These are phyloP conservation scores for Nomada fucata DNA, from an alignment of 2,888 invertebrate genomes.

Conservation along the genomic window DNA sequence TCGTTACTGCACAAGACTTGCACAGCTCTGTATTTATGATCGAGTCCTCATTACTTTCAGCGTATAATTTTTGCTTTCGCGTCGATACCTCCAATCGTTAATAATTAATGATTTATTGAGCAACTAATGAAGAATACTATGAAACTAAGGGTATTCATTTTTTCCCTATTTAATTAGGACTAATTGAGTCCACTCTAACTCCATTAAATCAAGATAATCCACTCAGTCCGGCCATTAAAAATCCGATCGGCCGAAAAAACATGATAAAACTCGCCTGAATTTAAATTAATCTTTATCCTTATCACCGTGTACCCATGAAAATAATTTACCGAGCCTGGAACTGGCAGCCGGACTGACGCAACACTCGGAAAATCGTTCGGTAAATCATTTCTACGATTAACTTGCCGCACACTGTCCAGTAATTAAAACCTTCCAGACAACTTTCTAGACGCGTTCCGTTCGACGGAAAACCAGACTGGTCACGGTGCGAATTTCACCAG, in stretches of 20 bases:
- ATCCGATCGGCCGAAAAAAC: neutral
- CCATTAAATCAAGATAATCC: too few relatives aligned
- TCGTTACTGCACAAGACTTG: neutral
- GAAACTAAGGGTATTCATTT: too few relatives aligned
- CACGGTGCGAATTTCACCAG: constrained; percentile 11
- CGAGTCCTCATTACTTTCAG: too few relatives aligned
- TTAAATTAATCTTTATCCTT: neutral
- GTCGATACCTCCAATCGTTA: neutral
- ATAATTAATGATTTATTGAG: neutral
- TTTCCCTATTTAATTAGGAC: too few relatives aligned
- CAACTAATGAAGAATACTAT: too few relatives aligned
- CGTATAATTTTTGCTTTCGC: neutral
- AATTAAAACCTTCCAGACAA: constrained; percentile 22
- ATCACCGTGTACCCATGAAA: neutral
- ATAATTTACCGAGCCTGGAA: neutral
- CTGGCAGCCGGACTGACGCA: neutral
- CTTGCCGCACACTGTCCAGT: constrained; percentile 3
- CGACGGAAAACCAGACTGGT: neutral
- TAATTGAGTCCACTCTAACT: too few relatives aligned
- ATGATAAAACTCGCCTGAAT: neutral
- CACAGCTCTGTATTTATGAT: neutral
- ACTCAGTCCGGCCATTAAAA: too few relatives aligned
- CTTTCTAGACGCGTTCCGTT: constrained; percentile 31
- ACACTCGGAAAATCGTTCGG: constrained; percentile 6
- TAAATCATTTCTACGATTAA: constrained; percentile 28